Conservation (phyloP, 2,888 invertebrate species). For the Agrotis puta region DNA sequence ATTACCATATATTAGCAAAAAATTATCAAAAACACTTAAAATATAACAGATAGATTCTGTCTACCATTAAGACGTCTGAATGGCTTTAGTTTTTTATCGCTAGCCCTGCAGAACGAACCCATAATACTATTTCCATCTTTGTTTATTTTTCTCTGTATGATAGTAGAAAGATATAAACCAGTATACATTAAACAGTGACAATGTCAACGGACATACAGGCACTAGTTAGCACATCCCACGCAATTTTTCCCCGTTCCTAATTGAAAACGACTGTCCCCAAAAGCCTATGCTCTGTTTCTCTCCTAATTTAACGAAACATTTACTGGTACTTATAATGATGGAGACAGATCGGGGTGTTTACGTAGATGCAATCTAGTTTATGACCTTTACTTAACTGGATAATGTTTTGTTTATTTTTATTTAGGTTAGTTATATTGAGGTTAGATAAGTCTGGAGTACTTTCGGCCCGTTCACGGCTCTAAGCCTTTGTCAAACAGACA, state of each 20-base stretch:
- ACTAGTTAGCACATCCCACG: slow-evolving; percentile 78
- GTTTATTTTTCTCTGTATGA: too few species aligned
- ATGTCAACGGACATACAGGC: slow-evolving; percentile 78
- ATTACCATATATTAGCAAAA: too few species aligned
- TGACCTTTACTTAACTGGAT: neutral
- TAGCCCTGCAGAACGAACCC: too few species aligned
- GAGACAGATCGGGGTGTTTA: slow-evolving; percentile 4
- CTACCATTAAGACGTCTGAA: too few species aligned
- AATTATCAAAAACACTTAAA: too few species aligned
- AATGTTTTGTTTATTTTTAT: neutral
- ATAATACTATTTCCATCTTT: too few species aligned
- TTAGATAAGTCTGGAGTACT: too few species aligned
- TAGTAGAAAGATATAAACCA: neutral
- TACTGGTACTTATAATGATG: slow-evolving; percentile 43
- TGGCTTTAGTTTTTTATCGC: too few species aligned
- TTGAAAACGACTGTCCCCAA: slow-evolving; percentile 66
- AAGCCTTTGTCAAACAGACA: too few species aligned
- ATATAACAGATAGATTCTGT: too few species aligned
- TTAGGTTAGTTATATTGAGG: neutral
- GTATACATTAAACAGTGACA: slow-evolving; percentile 73
- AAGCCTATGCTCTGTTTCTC: slow-evolving; percentile 71
- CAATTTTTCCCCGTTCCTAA: slow-evolving; percentile 72
- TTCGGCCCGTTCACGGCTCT: too few species aligned
- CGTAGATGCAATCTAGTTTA: slow-evolving; percentile 25
- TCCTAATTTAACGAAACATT: slow-evolving; percentile 65